phyloP scores from a whole-genome alignment of 2,888 invertebrate genomes.

The Prostheceraeus crozeri region DNA sequence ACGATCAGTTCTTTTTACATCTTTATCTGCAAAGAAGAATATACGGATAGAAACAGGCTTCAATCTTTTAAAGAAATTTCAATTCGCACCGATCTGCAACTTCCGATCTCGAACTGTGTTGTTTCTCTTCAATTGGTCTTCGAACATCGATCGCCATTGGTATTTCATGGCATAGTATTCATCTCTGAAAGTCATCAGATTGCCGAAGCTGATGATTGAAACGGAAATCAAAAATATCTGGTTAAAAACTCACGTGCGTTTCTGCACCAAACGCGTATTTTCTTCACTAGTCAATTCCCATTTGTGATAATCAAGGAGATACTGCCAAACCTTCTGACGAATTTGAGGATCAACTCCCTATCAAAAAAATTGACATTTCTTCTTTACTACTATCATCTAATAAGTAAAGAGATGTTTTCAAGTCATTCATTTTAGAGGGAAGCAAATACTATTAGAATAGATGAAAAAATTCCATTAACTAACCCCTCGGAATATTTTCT shows the following conservation, averaged over 20 bases:
- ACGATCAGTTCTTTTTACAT: conserved; percentile 88
- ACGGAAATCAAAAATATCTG: too few species aligned
- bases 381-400: background rate
- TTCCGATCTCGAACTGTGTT: conserved; percentile 79
- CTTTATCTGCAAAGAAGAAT: conserved; percentile 67
- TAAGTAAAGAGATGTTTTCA: too few species aligned
- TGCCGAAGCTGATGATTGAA: too few species aligned
- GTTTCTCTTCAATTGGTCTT: conserved; percentile 77
- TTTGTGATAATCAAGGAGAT: conserved; percentile 75
- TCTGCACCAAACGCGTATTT: too few species aligned
- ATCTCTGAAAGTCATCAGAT: too few species aligned
- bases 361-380: conserved; percentile 6
- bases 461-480: too few species aligned
- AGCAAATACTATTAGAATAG: too few species aligned
- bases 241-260: too few species aligned
- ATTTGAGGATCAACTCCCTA: conserved; percentile 56
- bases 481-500: conserved; percentile 82
- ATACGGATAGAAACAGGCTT: background rate
- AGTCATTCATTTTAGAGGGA: too few species aligned
- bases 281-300: conserved; percentile 73
- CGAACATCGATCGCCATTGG: conserved; percentile 85
- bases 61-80: background rate
- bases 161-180: conserved; percentile 90
- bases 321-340: conserved; percentile 84
- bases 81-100: conserved; percentile 57